Conservation (phyloP, 2,113 vertebrate species). For the Phainopepla nitens region DNA sequence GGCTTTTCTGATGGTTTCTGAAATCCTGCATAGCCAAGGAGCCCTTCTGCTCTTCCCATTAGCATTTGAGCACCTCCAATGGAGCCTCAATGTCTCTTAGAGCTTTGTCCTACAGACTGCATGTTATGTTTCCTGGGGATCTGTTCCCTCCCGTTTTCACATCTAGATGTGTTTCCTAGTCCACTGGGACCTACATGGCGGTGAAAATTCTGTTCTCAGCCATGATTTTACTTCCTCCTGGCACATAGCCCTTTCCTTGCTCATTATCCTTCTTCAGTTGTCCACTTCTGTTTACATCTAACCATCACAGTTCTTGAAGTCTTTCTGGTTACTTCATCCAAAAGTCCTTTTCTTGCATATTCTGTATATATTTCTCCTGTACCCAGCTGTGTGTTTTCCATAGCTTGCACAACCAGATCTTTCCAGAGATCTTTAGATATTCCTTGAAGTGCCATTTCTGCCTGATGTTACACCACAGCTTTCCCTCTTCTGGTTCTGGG, state of each 20-base stretch:
- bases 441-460: neutral
- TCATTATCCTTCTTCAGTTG: neutral
- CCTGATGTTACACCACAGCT: neutral
- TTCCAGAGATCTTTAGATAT: neutral
- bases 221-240: neutral
- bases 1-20: neutral
- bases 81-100: rapidly evolving
- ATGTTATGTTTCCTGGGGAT: neutral
- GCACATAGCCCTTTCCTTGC: neutral
- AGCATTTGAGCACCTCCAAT: neutral
- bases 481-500: neutral
- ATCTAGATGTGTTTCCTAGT: neutral
- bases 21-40: neutral
- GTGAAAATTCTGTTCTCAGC: neutral
- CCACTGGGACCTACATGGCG: neutral
- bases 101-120: neutral
- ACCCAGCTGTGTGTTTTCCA: neutral
- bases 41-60: neutral
- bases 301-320: neutral
- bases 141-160: neutral
- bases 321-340: neutral
- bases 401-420: neutral
- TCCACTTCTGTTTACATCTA: neutral
- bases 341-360: neutral
- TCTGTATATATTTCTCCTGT: neutral